Conservation (phyloP, 2,888 invertebrate genomes). For the Drosophila peninsularis region DNA sequence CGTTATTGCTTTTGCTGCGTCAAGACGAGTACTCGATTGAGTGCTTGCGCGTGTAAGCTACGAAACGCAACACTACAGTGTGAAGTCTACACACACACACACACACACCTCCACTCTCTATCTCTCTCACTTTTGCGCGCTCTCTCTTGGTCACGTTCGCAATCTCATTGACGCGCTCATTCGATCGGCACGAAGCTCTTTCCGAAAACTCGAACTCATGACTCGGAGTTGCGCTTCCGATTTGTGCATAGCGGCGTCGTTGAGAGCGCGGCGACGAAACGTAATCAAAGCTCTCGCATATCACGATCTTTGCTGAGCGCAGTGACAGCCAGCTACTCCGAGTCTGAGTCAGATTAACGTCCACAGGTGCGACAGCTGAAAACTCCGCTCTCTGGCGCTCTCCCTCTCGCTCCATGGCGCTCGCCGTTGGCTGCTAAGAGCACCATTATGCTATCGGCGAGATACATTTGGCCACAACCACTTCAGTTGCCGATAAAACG, state of each 20-base stretch:
- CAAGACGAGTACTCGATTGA: conserved; percentile 3
- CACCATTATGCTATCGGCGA: conserved; percentile 49
- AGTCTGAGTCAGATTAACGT: conserved; percentile 1
- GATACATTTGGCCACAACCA: conserved; percentile 58
- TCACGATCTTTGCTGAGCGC: conserved; percentile 23
- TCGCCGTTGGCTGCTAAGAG: conserved; percentile 9
- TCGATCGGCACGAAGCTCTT: conserved; percentile 33
- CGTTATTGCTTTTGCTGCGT: conserved; percentile 15
- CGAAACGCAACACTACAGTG: conserved; percentile 1
- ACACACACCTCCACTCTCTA: neutral
- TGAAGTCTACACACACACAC: neutral
- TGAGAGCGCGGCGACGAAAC: conserved; percentile 2
- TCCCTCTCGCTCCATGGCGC: conserved; percentile 9
- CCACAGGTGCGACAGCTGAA: conserved; percentile 42
- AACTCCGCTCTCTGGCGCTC: conserved; percentile 21
- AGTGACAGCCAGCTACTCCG: conserved; percentile 17
- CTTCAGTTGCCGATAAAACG: conserved; percentile 77
- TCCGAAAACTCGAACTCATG: conserved; percentile 22
- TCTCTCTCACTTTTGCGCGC: neutral
- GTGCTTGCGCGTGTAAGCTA: conserved; percentile 23
- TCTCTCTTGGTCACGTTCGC: conserved; percentile 7
- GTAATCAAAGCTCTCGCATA: conserved; percentile 25
- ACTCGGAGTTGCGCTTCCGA: conserved; percentile 21
- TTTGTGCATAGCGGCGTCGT: conserved; percentile 5
- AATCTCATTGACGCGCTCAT: conserved; percentile 7